Percentiles rank a stretch among this genome's conserved stretches.
These are phyloP conservation scores for Melipona bicolor DNA, from an alignment of 2,888 invertebrate genomes.

Conservation along the genomic window DNA sequence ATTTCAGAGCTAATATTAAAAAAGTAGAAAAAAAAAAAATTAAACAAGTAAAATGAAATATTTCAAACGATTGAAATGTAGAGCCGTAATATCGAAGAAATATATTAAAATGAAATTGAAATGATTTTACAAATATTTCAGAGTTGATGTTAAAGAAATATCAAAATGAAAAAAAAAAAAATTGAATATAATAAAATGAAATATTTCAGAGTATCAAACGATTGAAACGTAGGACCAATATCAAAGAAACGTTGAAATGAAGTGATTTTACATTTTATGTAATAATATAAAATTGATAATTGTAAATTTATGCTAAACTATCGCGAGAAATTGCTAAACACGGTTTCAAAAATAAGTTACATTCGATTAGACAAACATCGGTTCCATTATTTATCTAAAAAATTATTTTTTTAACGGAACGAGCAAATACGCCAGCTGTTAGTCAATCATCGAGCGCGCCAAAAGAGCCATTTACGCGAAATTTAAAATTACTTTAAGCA, in stretches of 20 bases:
- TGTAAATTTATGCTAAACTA: background rate
- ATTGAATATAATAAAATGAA: background rate
- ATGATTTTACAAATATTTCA: background rate
- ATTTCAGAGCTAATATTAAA: no score
- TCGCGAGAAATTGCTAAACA: background rate
- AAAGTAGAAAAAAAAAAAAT: background rate
- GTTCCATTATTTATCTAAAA: background rate
- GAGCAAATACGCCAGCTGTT: background rate
- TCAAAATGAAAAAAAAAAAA: background rate
- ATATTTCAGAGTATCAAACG: no score
- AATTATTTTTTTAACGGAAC: background rate
- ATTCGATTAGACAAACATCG: background rate
- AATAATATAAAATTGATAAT: background rate
- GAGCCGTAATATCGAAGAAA: background rate
- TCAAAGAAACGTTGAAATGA: background rate
- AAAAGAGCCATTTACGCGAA: background rate
- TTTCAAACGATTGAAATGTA: background rate
- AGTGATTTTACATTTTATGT: background rate
- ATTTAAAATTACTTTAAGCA: background rate
- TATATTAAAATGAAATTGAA: background rate
- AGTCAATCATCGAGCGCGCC: background rate
- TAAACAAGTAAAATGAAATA: background rate
- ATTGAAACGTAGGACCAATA: background rate
- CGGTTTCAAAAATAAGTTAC: background rate
- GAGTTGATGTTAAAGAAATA: no score